Conservation (phyloP, 2,888 invertebrate species). For the Lepidocyrtoides sp. region DNA sequence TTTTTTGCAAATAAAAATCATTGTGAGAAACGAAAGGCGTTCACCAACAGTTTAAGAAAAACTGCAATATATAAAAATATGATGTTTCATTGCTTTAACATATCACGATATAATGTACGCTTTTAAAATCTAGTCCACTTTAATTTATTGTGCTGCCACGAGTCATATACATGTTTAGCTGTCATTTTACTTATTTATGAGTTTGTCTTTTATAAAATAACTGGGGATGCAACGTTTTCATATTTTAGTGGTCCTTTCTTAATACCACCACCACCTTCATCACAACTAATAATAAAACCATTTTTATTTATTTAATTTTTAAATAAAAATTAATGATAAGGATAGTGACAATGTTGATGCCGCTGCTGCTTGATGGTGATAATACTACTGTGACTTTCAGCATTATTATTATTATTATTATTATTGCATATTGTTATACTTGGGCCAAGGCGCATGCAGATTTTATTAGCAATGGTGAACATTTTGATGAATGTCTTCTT, state of each 20-base stretch:
- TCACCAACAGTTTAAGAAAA: no score
- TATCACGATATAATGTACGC: no score
- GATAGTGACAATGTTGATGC: neutral
- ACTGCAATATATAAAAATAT: no score
- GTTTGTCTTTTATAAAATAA: no score
- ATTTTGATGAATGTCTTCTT: conserved; percentile 49
- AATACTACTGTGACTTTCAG: neutral
- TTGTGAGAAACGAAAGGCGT: conserved; percentile 61
- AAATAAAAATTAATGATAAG: neutral
- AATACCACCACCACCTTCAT: neutral
- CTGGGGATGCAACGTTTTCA: no score
- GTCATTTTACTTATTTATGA: neutral
- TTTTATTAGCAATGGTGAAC: conserved; percentile 36
- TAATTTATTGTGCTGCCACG: neutral
- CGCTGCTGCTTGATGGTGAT: neutral
- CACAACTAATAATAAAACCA: neutral
- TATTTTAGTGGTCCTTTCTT: conserved; percentile 17
- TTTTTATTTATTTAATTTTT: neutral
- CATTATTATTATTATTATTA: no score
- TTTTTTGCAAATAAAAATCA: conserved; percentile 12
- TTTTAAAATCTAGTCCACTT: neutral
- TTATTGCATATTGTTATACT: conserved; percentile 27
- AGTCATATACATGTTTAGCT: neutral
- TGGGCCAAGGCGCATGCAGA: neutral
- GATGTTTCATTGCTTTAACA: no score